Base-by-base conservation (phyloP, 1,140 invertebrate species). In the Zaprionus vittiger region DNA sequence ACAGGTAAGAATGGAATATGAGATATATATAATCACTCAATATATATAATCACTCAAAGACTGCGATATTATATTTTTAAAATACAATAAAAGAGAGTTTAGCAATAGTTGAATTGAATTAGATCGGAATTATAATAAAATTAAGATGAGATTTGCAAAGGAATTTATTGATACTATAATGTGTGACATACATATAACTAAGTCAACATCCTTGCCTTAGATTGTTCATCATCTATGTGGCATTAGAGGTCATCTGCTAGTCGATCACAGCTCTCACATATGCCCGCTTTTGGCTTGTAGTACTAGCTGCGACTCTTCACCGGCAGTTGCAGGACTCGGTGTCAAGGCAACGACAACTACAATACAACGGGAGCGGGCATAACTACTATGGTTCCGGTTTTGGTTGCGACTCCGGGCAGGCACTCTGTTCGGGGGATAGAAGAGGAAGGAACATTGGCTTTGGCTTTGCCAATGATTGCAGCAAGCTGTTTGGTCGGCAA, bases 401-500 rank as follows among this genome's bases (percentile, higher is more conserved):
- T 52, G 64, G 54, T 31, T 31, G 31, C 31, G 9, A 11, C 9
- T 31, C 9, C 31, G 31, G 31, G 31, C 31, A 31, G 9, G 31
- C 31, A 31, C 9, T 31, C 31, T 31, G 31, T 67, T 28, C 7
- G 6, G 24, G 22, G 54, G n/a, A 4, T 6, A 17, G 6, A 4
- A 14, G 11, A 44, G 41, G 41, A 44, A 44, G 41, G 41, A 17
- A 44, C 41, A 49, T 22, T 49, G 49, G 49, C 38, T 60, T n/a
- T 55, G 26, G 17, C 31, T 59, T 28, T 26, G 62, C 14, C 79
- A 80, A 83, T 83, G 80, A 83, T 78, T 87, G 78, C 84, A 84
- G 77, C 71, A 80, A 86, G 87, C 81, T 73, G 78, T 84, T 84
- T 81, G 69, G 68, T 75, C 79, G 80, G 66, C 83, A 90, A 89